phyloP scores from a whole-genome alignment of 2,113 vertebrate species.

The Syngnathoides biaculeatus region DNA sequence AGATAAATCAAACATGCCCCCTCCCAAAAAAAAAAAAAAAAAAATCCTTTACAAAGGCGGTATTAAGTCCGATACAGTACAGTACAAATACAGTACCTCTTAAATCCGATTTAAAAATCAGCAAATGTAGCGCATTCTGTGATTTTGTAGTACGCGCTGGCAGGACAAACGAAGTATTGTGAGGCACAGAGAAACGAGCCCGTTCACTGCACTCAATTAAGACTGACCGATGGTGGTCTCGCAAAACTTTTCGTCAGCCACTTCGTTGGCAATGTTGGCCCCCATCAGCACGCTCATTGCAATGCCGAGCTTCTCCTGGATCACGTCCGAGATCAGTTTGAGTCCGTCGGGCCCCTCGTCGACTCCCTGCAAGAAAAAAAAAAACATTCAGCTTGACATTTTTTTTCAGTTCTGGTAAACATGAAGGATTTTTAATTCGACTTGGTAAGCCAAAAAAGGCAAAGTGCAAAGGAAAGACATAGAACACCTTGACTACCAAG shows the following conservation, averaged over 20 bases:
- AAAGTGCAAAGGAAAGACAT: no score
- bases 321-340: conserved; percentile 94
- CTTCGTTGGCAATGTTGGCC: conserved; percentile 93
- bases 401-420: no score
- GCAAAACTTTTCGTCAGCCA: conserved; percentile 95
- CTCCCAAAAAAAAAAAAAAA: no score
- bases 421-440: no score
- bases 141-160: neutral
- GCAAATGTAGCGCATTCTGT: neutral
- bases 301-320: conserved; percentile 86
- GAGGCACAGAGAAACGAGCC: neutral
- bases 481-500: no score
- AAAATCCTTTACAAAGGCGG: neutral
- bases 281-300: conserved; percentile 92
- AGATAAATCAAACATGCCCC: neutral
- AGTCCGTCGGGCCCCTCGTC: conserved; percentile 90
- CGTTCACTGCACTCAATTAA: neutral
- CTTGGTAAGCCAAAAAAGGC: no score
- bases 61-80: neutral
- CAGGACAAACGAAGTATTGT: neutral
- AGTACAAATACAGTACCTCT: no score
- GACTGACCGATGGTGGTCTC: conserved; percentile 94
- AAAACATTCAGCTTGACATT: no score
- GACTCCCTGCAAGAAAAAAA: conserved; percentile 77
- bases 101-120: neutral